Base-by-base conservation (phyloP, 2,113 vertebrate genomes). In the Gasterosteus aculeatus region DNA sequence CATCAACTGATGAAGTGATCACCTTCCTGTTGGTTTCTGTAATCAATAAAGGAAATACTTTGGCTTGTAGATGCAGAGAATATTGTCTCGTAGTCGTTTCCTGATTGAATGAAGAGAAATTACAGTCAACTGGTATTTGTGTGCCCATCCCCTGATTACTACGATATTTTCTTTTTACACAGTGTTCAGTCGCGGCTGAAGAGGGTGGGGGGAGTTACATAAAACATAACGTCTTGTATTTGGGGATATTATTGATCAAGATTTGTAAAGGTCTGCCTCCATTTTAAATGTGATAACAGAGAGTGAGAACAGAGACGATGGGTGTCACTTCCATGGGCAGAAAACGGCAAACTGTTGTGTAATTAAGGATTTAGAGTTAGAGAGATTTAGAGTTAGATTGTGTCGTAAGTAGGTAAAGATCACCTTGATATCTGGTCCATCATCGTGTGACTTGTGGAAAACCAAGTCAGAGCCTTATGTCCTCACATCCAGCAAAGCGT, bases 21-120 rank as follows among this genome's bases (percentile, higher is more conserved):
- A 54, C 64, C 76, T 78, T 70, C 64, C 67, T 59, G 66, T 59
- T 85, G 0, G 15, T 69, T 63, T 84, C 51, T 75, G 33, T 35
- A 65, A 85, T 77, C 35, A 72, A 61, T 78, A 57, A 11, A 84
- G 58, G 78, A 83, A 86, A 85, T 70, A n/a, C 33, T 69, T 19
- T 16, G 39, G 11, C 19, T 63, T 58, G 75, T 41, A 39, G 38
- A 51, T 73, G 60, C 38, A 16, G n/a, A 72, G 15, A 65, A 82
- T 54, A 22, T 26, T 77, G 10, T 54, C 44, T 41, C 56, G 18
- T 26, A 42, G 22, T 56, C 1, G 56, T 56, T 38, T n/a, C 31
- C 4, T 76, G 33, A 60, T 31, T 71, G 33, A 58, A 8, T 46
- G 7, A 73, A 49, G 29, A 61, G 7, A 71, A 63, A 80, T 70